A percentile compares a stretch with the other conserved stretches of the same genome.
Evolutionary conservation across 37 sponge, comb jelly and placozoan species (phyloP).

Genomic region (Halichondria panicea): DNA sequence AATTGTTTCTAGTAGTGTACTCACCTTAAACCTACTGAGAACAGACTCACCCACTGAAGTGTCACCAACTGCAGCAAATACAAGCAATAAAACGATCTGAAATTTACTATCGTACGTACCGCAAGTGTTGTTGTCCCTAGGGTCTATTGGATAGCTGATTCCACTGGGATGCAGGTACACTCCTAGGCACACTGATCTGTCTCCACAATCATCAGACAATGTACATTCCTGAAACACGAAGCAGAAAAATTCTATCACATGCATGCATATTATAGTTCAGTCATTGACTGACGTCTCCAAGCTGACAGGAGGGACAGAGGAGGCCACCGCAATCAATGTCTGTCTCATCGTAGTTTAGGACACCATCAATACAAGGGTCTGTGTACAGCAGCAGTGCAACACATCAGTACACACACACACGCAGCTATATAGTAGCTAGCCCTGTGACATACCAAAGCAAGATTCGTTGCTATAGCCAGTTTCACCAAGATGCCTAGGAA

Average conservation of each 20-base stretch:
- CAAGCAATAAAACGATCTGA: too few species aligned
- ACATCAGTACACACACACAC: background rate
- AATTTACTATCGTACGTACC: slow-evolving; percentile 22
- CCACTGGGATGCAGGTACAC: slow-evolving; percentile 8
- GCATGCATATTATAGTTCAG: background rate
- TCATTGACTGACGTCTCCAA: slow-evolving; percentile 2
- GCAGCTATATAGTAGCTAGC: background rate
- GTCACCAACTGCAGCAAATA: too few species aligned
- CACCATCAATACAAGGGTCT: slow-evolving; percentile 57
- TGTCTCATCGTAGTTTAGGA: slow-evolving; percentile 53
- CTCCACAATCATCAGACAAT: slow-evolving; percentile 16
- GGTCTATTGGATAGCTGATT: slow-evolving; percentile 17
- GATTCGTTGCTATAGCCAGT: slow-evolving; percentile 26
- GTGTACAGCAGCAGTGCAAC: background rate
- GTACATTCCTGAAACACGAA: slow-evolving; percentile 14
- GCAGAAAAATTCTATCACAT: background rate
- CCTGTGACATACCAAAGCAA: slow-evolving; percentile 40
- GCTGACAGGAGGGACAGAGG: slow-evolving; percentile 35
- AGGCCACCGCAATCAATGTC: slow-evolving; percentile 62
- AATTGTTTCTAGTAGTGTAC: too few species aligned
- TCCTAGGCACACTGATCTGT: slow-evolving; percentile 12
- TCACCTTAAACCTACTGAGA: too few species aligned
- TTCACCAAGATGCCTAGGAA: slow-evolving; percentile 26
- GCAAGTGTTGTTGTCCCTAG: slow-evolving; percentile 18
- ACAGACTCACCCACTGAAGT: background rate